These are phyloP conservation scores for Microhierax caerulescens DNA, from an alignment of 2,797 vertebrate species.

Conservation along the genomic window DNA sequence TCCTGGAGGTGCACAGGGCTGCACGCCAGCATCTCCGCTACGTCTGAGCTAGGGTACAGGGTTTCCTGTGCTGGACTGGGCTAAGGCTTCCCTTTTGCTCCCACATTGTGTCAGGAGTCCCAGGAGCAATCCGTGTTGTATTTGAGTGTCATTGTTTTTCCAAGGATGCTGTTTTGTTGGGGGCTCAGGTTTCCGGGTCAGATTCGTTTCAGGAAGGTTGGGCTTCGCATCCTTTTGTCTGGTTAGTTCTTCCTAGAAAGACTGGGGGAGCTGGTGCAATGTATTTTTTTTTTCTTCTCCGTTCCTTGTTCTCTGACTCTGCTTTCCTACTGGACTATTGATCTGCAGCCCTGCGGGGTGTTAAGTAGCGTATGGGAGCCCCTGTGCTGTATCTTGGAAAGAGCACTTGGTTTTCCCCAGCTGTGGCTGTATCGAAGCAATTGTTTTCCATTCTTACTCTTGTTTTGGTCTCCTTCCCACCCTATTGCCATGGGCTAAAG, in stretches of 20 bases:
- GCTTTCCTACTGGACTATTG: not conserved
- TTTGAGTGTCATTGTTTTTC: not conserved
- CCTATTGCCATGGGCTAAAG: not conserved
- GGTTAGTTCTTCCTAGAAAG: not conserved
- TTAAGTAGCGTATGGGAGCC: not conserved
- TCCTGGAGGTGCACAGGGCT: not conserved
- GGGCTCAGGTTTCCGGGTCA: slow-evolving; percentile 2
- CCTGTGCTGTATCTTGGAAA: not conserved
- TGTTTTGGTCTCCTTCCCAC: slow-evolving; percentile 4
- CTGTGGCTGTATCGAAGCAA: not conserved
- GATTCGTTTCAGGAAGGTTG: not conserved
- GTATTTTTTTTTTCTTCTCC: not conserved
- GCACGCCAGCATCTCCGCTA: not conserved
- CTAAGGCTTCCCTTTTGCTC: not conserved
- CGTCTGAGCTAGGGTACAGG: fast-evolving
- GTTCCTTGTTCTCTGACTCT: not conserved
- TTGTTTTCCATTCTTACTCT: not conserved
- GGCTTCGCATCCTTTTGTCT: not conserved
- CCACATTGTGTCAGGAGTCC: not conserved
- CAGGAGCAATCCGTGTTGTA: not conserved
- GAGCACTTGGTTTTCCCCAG: not conserved
- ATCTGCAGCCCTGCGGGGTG: slow-evolving; percentile 16
- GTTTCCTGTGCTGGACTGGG: not conserved
- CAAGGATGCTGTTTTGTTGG: not conserved
- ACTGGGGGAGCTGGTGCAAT: not conserved